Conservation (phyloP, 2,113 vertebrate genomes). For the Dromaius novaehollandiae region DNA sequence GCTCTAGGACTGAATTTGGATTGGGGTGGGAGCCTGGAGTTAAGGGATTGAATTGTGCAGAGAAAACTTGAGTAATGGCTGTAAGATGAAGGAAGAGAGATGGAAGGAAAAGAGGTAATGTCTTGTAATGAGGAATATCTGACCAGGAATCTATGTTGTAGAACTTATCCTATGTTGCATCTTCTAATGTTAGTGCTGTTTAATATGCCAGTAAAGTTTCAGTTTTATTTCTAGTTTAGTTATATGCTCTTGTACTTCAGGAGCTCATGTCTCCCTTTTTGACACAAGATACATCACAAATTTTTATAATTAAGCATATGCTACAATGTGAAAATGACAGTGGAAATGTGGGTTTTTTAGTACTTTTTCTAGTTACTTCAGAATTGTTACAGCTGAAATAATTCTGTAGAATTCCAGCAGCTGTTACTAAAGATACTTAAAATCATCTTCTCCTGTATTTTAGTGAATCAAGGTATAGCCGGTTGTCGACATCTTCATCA, state of each 20-base stretch:
- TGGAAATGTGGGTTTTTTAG: background rate
- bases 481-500: constrained; percentile 67
- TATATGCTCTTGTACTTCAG: background rate
- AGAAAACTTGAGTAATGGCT: background rate
- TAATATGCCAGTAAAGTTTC: background rate
- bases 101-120: background rate
- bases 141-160: background rate
- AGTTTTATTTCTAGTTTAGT: background rate
- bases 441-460: background rate
- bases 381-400: background rate
- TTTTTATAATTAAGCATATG: background rate
- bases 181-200: background rate
- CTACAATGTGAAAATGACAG: background rate
- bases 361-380: background rate
- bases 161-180: background rate
- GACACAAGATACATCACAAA: background rate
- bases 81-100: background rate
- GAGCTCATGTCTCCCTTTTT: background rate
- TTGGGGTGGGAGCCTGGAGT: background rate
- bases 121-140: background rate
- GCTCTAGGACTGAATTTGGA: background rate
- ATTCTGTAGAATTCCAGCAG: background rate
- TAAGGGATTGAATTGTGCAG: background rate
- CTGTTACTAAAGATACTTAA: background rate
- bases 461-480: constrained; percentile 68